These are phyloP conservation scores for Phataginus tricuspis DNA, from an alignment of 2,797 vertebrate genomes.

Conservation along the genomic window DNA sequence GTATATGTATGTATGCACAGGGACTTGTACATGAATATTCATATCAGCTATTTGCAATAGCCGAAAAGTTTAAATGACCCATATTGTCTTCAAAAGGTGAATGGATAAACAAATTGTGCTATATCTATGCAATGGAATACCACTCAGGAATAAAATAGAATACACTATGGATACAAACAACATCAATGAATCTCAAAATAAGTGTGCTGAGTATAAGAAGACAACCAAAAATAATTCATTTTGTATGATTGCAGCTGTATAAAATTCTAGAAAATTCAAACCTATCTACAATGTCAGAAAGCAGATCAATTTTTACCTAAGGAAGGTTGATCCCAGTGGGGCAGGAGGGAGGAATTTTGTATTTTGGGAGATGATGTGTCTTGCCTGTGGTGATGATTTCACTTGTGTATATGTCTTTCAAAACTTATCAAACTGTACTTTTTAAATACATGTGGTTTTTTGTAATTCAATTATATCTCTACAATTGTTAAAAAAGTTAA, in stretches of 20 bases:
- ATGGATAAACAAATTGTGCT: not conserved
- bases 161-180: not conserved
- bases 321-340: not conserved
- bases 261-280: constrained; percentile 40
- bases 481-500: not conserved
- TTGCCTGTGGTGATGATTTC: not conserved
- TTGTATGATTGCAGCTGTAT: not conserved
- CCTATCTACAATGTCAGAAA: not conserved
- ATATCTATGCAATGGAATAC: not conserved
- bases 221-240: not conserved
- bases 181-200: not conserved
- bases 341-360: not conserved
- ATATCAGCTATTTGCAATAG: not conserved
- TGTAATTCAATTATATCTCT: not conserved
- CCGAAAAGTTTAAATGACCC: not conserved
- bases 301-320: not conserved
- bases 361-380: not conserved
- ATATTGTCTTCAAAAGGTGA: not conserved
- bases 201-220: not conserved
- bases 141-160: not conserved
- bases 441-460: not conserved
- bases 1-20: not conserved
- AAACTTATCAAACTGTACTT: not conserved
- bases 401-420: not conserved
- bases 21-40: not conserved